Percentiles rank a stretch among this genome's conserved stretches.
Conservation (phyloP, 37 sponge, comb jelly and placozoan species). For the Chondrosia reniformis region DNA sequence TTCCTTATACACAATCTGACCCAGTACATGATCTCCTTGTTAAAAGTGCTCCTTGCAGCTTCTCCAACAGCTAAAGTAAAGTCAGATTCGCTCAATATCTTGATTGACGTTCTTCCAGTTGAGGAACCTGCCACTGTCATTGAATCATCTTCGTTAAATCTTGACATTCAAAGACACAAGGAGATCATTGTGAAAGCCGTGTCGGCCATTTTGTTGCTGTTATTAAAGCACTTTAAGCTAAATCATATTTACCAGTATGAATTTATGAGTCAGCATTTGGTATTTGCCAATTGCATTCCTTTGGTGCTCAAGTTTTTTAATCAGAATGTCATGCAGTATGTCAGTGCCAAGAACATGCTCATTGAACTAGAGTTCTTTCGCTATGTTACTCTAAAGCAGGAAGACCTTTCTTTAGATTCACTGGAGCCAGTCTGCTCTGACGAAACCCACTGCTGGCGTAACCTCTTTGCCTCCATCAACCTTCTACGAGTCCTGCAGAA, state of each 20-base stretch:
- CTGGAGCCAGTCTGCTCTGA: slow-evolving; percentile 31
- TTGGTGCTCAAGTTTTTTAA: slow-evolving; percentile 93
- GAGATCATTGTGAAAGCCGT: slow-evolving; percentile 94
- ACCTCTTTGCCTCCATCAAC: slow-evolving; percentile 90
- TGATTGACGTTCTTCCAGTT: slow-evolving; percentile 83
- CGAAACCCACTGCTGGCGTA: slow-evolving; percentile 73
- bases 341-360: slow-evolving; percentile 71
- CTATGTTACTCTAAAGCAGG: slow-evolving; percentile 51
- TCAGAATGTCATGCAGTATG: slow-evolving; percentile 82
- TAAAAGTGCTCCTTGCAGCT: slow-evolving; percentile 90
- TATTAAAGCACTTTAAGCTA: slow-evolving; percentile 91
- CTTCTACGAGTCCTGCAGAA: slow-evolving; percentile 89
- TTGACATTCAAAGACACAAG: slow-evolving; percentile 93
- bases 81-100: slow-evolving; percentile 89
- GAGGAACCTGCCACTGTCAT: slow-evolving; percentile 66
- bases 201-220: slow-evolving; percentile 86
- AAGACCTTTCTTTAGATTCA: background rate
- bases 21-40: slow-evolving; percentile 94
- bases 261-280: slow-evolving; percentile 89
- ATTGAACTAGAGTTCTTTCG: slow-evolving; percentile 65
- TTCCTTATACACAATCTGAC: slow-evolving; percentile 85
- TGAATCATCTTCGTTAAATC: slow-evolving; percentile 59
- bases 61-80: slow-evolving; percentile 80
- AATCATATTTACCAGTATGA: slow-evolving; percentile 97
- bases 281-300: slow-evolving; percentile 96